A percentile compares a stretch with the other conserved stretches of the same genome.
Evolutionary conservation across 2,113 vertebrate genomes (phyloP).

Genomic region (Nannospalax galili): DNA sequence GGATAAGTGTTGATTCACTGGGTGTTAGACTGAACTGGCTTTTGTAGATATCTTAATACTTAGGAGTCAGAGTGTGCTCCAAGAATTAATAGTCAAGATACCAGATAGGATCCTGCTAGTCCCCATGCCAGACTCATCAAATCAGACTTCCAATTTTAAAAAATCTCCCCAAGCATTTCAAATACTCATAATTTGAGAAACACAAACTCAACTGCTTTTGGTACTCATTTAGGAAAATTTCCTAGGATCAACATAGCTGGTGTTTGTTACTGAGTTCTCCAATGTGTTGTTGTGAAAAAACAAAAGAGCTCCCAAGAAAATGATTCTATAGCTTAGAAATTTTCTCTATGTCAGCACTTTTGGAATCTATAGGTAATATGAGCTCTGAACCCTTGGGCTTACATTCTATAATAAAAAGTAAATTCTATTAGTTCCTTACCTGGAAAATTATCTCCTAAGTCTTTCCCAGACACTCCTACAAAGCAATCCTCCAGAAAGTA

Average conservation of each 20-base stretch:
- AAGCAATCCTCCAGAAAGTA: background rate
- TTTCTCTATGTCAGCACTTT: background rate
- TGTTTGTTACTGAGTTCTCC: background rate
- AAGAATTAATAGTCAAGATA: background rate
- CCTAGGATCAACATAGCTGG: background rate
- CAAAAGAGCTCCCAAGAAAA: conserved; percentile 27
- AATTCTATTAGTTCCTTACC: conserved; percentile 36
- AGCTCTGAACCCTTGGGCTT: conserved; percentile 32
- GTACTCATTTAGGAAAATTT: background rate
- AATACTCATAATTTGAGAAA: background rate
- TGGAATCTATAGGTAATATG: background rate
- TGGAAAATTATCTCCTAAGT: conserved; percentile 38
- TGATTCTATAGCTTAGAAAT: background rate
- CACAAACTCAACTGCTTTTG: background rate
- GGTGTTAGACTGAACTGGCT: background rate
- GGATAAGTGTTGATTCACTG: background rate
- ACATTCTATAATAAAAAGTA: conserved; percentile 26
- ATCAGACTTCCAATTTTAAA: conserved; percentile 26
- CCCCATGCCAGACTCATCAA: background rate
- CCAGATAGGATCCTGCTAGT: background rate
- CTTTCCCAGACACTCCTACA: background rate
- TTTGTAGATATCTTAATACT: background rate
- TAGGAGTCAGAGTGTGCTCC: background rate
- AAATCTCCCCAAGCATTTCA: background rate
- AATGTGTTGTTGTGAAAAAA: background rate